Conservation (phyloP, 2,113 vertebrate species). For the Colistium nudipinnis region DNA sequence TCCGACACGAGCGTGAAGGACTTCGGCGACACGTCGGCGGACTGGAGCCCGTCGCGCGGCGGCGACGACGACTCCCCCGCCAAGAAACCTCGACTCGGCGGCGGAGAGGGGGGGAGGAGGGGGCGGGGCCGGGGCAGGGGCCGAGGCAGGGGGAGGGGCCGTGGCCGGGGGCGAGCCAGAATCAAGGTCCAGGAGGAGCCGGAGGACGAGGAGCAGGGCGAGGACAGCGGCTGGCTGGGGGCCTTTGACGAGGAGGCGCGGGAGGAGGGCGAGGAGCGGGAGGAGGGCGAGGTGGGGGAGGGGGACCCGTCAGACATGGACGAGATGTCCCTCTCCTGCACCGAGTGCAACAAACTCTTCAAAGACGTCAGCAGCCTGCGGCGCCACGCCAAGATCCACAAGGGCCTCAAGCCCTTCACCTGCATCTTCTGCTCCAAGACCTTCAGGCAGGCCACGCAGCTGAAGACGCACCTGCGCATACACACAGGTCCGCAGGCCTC, state of each 20-base stretch:
- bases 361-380: slow-evolving; percentile 95
- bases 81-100: slow-evolving; percentile 52
- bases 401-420: slow-evolving; percentile 93
- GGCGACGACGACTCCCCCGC: slow-evolving; percentile 40
- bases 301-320: slow-evolving; percentile 32
- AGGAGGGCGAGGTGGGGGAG: slow-evolving; percentile 76
- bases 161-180: slow-evolving; percentile 20
- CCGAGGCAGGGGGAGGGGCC: neutral
- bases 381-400: slow-evolving; percentile 96
- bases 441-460: slow-evolving; percentile 96
- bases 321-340: slow-evolving; percentile 83
- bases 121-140: slow-evolving; percentile 66
- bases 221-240: neutral
- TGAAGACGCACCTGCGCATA: slow-evolving; percentile 96
- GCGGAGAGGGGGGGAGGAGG: slow-evolving; percentile 28
- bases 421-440: slow-evolving; percentile 95
- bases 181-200: slow-evolving; percentile 28
- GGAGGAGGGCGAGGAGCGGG: slow-evolving; percentile 69
- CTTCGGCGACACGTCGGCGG: slow-evolving; percentile 64
- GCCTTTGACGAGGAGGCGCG: slow-evolving; percentile 30
- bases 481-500: slow-evolving; percentile 89
- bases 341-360: slow-evolving; percentile 90
- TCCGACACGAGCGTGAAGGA: slow-evolving; percentile 61
- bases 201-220: slow-evolving; percentile 1
- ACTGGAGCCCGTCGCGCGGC: slow-evolving; percentile 69